Base-by-base conservation (phyloP, 2,888 invertebrate genomes). In the Rotaria macrura region DNA sequence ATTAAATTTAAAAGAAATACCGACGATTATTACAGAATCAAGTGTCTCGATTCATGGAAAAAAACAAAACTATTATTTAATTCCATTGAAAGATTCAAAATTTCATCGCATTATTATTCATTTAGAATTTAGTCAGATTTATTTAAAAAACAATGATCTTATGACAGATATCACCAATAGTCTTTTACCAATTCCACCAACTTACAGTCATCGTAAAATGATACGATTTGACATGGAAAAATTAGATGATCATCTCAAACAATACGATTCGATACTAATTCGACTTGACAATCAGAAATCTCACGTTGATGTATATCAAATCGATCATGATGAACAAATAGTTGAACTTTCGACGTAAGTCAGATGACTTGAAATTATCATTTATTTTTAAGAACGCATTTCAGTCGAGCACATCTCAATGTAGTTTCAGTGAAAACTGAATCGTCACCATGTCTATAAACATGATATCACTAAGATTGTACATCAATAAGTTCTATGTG, bases 321-420 rank as follows among this genome's bases (percentile, higher is more conserved):
- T 23, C 3, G 43, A 79, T 5, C 25, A 79, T 43, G 7, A 43
- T 79, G 79, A 79, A 43, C 43, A 43, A 43, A 25, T n/a, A 25
- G 43, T 79, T 79, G 79, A 79, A 43, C 43, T 79, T 43, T 43
- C 40, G n/a, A n/a, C 79, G 79, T 79, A 79, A 40, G 79, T 79
- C 25, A 65, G 6, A 29, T 34, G 6, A 17, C 4, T 29, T 65
- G 17, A 9, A 65, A 29, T 65, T 4, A 6, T 3, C n/a, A 4
- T 4, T 47, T 14, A 12, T 9, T 14, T 14, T 3, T 47, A 47
- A 14, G 14, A 23, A 23, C 5, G n/a, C n/a, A 23, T 10, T 23
- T 55, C n/a, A 4, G 23, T 9, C n/a, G 55, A 55, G 43, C 43
- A 55, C 14, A 55, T n/a, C 23, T n/a, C n/a, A n/a, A n/a, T n/a